Percentiles rank a stretch among this genome's conserved stretches.
Evolutionary conservation across 2,888 invertebrate species (phyloP).

Genomic region (Kryphioiulus occultus): DNA sequence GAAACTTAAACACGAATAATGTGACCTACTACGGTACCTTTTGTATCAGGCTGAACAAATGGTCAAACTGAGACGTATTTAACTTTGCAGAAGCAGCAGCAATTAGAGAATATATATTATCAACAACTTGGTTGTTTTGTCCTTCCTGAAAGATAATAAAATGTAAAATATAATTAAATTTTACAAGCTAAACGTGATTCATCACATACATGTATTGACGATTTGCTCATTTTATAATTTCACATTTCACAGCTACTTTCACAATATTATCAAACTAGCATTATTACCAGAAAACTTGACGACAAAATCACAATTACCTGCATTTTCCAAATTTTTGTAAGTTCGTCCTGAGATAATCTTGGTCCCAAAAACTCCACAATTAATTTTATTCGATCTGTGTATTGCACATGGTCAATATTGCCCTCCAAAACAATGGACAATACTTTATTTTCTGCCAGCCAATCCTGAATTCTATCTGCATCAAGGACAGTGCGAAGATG

Average conservation of each 20-base stretch:
- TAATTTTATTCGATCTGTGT: conserved; percentile 66
- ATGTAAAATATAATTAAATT: not conserved
- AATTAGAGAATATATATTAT: conserved; percentile 66
- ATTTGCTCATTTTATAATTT: too few species aligned
- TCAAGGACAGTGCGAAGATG: conserved; percentile 60
- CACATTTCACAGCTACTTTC: too few species aligned
- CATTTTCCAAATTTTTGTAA: conserved; percentile 66
- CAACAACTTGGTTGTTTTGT: conserved; percentile 64
- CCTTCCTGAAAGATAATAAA: conserved; percentile 60
- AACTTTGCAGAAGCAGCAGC: conserved; percentile 65
- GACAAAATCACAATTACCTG: conserved; percentile 59
- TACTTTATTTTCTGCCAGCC: conserved; percentile 64
- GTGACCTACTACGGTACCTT: conserved; percentile 59
- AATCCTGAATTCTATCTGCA: conserved; percentile 62
- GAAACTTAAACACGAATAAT: not conserved
- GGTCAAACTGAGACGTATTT: conserved; percentile 63
- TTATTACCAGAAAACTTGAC: not conserved
- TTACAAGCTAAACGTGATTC: not conserved
- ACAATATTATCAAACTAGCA: not conserved
- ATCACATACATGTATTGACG: too few species aligned
- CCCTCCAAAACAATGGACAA: conserved; percentile 65
- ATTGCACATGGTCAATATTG: conserved; percentile 66
- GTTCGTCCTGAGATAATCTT: conserved; percentile 63
- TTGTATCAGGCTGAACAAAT: conserved; percentile 63
- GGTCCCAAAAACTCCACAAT: conserved; percentile 66